Conservation (phyloP, 1,140 invertebrate species). For the Diuraphis noxia region DNA sequence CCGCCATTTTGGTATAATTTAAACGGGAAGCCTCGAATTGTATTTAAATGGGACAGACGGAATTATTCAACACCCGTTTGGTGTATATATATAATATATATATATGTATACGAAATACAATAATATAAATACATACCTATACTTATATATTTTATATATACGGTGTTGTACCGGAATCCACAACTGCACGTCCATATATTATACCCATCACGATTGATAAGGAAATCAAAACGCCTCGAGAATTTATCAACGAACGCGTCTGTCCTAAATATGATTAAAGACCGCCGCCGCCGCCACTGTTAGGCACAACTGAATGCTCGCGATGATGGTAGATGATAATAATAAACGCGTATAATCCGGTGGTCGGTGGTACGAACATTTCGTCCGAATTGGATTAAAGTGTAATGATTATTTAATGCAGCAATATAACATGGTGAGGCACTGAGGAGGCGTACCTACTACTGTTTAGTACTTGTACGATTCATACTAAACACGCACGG, state of each 20-base stretch:
- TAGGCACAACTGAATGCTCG: background rate
- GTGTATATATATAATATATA: no score
- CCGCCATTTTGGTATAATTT: conserved; percentile 46
- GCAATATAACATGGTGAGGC: background rate
- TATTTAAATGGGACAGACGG: conserved; percentile 43
- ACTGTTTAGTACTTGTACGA: background rate
- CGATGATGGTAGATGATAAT: background rate
- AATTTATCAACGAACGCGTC: conserved; percentile 18
- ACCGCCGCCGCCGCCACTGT: background rate
- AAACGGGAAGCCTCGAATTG: conserved; percentile 53
- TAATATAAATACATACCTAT: background rate
- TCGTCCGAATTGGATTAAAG: background rate
- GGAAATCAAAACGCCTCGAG: conserved; percentile 17
- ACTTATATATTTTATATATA: background rate
- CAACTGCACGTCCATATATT: background rate
- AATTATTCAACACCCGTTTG: conserved; percentile 15
- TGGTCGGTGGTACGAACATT: background rate
- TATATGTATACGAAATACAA: background rate
- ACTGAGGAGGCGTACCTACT: background rate
- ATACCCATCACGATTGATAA: conserved; percentile 6
- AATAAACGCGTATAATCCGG: background rate
- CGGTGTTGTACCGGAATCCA: background rate
- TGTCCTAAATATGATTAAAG: background rate
- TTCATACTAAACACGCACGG: background rate
- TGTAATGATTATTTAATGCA: background rate